These are phyloP conservation scores for Muschampia plurimacula DNA, from an alignment of 2,888 invertebrate species.

Conservation along the genomic window DNA sequence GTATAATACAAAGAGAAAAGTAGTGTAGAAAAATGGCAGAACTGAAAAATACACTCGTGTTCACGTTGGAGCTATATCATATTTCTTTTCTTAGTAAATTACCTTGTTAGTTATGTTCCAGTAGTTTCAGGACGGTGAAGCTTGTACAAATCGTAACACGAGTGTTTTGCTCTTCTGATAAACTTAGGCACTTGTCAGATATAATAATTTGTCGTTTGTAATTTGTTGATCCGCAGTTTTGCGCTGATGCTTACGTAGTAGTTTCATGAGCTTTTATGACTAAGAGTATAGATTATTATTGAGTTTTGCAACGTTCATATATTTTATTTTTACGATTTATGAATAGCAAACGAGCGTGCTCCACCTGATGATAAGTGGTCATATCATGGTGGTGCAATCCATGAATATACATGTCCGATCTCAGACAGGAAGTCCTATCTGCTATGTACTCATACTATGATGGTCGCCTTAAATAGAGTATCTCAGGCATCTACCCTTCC, in stretches of 20 bases:
- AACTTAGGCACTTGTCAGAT: conserved; percentile 3
- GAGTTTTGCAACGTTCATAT: not conserved
- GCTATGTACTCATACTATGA: no score
- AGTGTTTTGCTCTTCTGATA: conserved; percentile 7
- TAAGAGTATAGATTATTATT: not conserved
- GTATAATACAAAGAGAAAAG: conserved; percentile 23
- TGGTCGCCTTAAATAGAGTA: no score
- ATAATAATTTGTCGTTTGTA: conserved; percentile 3
- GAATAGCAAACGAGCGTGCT: no score
- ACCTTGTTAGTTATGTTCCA: conserved; percentile 43
- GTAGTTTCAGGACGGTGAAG: conserved; percentile 14
- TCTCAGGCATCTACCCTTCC: no score
- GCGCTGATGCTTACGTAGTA: not conserved
- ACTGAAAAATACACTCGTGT: conserved; percentile 52
- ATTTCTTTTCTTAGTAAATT: conserved; percentile 49
- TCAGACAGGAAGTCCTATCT: no score
- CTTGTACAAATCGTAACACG: conserved; percentile 29
- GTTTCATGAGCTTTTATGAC: not conserved
- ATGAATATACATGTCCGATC: no score
- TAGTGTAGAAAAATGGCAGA: conserved; percentile 49
- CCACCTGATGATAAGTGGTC: no score
- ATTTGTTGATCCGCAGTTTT: conserved; percentile 7
- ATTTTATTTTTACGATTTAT: no score
- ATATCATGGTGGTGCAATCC: no score
- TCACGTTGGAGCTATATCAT: conserved; percentile 50